Conservation (phyloP, 2,888 invertebrate genomes). For the Pachydiplax longipennis region DNA sequence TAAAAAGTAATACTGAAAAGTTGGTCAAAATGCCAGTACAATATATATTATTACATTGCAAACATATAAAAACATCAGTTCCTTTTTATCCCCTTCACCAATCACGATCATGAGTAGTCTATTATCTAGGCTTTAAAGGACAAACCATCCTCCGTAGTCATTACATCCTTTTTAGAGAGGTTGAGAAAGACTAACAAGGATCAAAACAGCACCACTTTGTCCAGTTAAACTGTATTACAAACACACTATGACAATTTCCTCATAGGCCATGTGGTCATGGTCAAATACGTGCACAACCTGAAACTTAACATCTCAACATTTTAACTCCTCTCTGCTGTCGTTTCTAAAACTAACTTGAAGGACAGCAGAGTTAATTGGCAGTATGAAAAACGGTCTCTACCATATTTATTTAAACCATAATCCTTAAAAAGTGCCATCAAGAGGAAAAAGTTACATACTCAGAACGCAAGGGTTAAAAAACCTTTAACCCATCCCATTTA, state of each 20-base stretch:
- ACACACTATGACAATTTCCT: conserved; percentile 9
- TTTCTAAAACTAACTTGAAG: not conserved
- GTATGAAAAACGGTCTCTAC: conserved; percentile 1
- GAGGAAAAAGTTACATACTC: not conserved
- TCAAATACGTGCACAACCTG: not conserved
- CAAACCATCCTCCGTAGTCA: not conserved
- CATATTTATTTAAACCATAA: not conserved
- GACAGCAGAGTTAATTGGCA: conserved; percentile 14
- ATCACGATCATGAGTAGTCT: conserved; percentile 14
- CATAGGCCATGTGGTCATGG: not conserved
- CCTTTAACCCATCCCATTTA: not conserved
- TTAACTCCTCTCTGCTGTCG: not conserved
- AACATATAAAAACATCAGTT: conserved; percentile 36
- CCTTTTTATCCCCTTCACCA: conserved; percentile 22
- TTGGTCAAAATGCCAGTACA: conserved; percentile 37
- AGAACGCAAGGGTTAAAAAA: not conserved
- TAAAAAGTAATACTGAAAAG: conserved; percentile 44
- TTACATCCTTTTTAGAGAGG: not conserved
- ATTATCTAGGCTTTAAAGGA: not conserved
- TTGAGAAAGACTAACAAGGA: conserved; percentile 13
- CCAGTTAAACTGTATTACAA: not conserved
- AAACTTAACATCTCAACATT: not conserved
- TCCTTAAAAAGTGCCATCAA: conserved; percentile 2
- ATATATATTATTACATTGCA: conserved; percentile 30
- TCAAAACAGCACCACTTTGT: conserved; percentile 37